phyloP scores from a whole-genome alignment of 2,888 invertebrate genomes.

The Melanostoma scalare region DNA sequence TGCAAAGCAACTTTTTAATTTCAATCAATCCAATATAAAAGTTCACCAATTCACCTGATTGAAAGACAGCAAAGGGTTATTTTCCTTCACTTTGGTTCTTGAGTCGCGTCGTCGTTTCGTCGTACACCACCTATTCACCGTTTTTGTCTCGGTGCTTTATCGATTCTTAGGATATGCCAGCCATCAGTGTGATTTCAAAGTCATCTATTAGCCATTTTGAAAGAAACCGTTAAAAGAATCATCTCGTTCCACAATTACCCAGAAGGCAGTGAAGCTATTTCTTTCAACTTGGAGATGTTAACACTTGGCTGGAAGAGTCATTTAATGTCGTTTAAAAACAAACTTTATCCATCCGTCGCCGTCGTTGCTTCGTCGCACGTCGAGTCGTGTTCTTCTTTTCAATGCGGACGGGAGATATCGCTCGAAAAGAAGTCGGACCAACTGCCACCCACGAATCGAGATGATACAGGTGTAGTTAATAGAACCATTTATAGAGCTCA shows the following conservation, averaged over 20 bases:
- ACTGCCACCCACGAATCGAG: slow-evolving; percentile 35
- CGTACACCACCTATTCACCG: not conserved
- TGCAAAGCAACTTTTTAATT: slow-evolving; percentile 64
- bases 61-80: slow-evolving; percentile 52
- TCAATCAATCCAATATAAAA: slow-evolving; percentile 68
- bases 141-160: slow-evolving; percentile 21
- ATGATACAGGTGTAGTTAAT: slow-evolving; percentile 71
- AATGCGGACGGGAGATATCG: not conserved
- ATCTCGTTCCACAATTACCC: slow-evolving; percentile 60
- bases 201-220: slow-evolving; percentile 51
- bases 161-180: slow-evolving; percentile 2
- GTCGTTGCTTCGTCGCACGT: slow-evolving; percentile 13
- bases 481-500: slow-evolving; percentile 56
- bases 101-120: not conserved
- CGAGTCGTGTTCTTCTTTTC: not conserved
- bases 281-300: slow-evolving; percentile 37
- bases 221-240: slow-evolving; percentile 56
- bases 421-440: slow-evolving; percentile 13
- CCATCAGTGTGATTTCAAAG: slow-evolving; percentile 27
- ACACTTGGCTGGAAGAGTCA: slow-evolving; percentile 58
- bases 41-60: slow-evolving; percentile 67
- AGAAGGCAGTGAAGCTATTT: slow-evolving; percentile 30
- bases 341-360: slow-evolving; percentile 64
- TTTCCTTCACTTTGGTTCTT: slow-evolving; percentile 1
- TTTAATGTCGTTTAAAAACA: slow-evolving; percentile 62